A percentile compares a stretch with the other conserved stretches of the same genome.
Evolutionary conservation across 2,888 invertebrate species (phyloP).

Genomic region (Sycophila texana): DNA sequence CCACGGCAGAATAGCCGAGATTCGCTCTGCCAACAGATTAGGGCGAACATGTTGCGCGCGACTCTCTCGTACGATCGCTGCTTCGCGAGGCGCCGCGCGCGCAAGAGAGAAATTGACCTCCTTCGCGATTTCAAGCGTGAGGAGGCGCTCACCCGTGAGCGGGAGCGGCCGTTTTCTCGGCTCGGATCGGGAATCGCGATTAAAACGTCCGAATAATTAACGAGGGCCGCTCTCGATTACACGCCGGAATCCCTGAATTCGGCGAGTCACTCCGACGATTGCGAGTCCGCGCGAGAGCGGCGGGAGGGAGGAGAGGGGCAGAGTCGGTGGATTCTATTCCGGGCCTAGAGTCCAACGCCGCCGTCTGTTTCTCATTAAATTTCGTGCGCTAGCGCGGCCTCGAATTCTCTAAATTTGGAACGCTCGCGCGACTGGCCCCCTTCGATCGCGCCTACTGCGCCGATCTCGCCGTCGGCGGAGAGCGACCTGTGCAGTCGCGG

Average conservation of each 20-base stretch:
- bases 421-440: slow-evolving; percentile 61
- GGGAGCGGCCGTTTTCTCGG: background rate
- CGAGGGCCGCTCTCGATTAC: background rate
- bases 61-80: slow-evolving; percentile 55
- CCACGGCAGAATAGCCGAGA: slow-evolving; percentile 61
- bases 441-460: slow-evolving; percentile 25
- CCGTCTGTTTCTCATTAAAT: slow-evolving; percentile 75
- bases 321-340: slow-evolving; percentile 22
- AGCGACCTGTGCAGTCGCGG: slow-evolving; percentile 36
- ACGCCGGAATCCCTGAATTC: background rate
- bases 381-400: slow-evolving; percentile 66
- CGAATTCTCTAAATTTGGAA: slow-evolving; percentile 75
- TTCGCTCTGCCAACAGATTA: slow-evolving; percentile 67
- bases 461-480: background rate
- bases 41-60: slow-evolving; percentile 63
- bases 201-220: slow-evolving; percentile 20
- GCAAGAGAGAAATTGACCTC: slow-evolving; percentile 17
- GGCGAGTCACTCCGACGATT: background rate
- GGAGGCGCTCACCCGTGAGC: background rate
- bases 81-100: too few relatives aligned
- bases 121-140: slow-evolving; percentile 10
- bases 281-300: background rate
- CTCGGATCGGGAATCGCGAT: slow-evolving; percentile 19
- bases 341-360: background rate
- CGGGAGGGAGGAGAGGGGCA: background rate